Evolutionary conservation across 2,113 vertebrate species (phyloP).

Genomic region (Cyprinodon tularosa): DNA sequence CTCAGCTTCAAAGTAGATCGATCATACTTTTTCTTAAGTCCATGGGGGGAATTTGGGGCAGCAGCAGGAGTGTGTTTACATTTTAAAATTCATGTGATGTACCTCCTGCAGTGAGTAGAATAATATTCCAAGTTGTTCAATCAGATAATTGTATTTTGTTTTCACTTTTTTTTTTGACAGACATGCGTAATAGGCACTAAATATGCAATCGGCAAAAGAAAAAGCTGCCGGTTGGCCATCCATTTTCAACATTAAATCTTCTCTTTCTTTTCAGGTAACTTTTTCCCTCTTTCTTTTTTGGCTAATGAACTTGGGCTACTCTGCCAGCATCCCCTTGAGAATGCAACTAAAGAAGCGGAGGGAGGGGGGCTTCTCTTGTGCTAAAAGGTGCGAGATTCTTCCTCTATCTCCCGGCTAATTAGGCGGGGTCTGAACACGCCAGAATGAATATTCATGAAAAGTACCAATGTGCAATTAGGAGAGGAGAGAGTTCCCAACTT

Average conservation of each 20-base stretch:
- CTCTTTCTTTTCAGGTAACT: constrained; percentile 81
- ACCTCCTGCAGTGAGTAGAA: constrained; percentile 54
- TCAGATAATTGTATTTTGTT: constrained; percentile 69
- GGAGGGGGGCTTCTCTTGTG: constrained; percentile 72
- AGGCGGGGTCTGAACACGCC: constrained; percentile 82
- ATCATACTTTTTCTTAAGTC: constrained; percentile 50
- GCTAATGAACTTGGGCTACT: constrained; percentile 83
- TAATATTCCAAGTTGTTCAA: constrained; percentile 64
- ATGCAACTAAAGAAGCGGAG: constrained; percentile 22
- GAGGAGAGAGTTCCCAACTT: constrained; percentile 81
- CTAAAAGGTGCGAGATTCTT: constrained; percentile 83
- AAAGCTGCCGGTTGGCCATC: constrained; percentile 48
- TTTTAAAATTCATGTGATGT: constrained; percentile 67
- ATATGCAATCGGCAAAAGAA: constrained; percentile 64
- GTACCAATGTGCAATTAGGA: constrained; percentile 82
- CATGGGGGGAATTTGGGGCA: constrained; percentile 55
- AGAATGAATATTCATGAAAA: constrained; percentile 85
- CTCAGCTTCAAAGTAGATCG: constrained; percentile 46
- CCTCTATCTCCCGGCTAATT: constrained; percentile 84
- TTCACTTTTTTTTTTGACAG: constrained; percentile 72
- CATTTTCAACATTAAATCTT: constrained; percentile 70
- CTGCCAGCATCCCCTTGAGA: constrained; percentile 80
- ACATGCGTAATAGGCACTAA: constrained; percentile 80
- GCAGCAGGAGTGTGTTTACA: constrained; percentile 62
- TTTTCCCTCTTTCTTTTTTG: constrained; percentile 67